Evolutionary conservation across 2,888 invertebrate genomes (phyloP), one percentile per base, ranked within the genome.

Genomic region (Drosophila vallismaia): DNA sequence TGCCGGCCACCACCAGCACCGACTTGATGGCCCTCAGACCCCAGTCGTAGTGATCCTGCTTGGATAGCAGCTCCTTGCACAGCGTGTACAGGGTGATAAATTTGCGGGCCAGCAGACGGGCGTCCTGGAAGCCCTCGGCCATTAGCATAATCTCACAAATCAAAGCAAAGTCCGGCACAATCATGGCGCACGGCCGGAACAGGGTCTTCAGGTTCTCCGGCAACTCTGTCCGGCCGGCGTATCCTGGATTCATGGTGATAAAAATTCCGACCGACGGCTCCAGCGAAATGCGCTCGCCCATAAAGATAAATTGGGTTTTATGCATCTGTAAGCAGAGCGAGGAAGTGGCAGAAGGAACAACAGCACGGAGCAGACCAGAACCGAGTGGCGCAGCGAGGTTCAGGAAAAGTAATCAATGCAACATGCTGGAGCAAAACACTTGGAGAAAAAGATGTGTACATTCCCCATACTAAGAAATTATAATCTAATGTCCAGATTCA

Each of bases 71-170:
- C 91, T 98, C 98, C 77, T 95, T 94, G 90, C 98, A 99, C 73
- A 99, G 92, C 5, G 96, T 97, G 91, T 98, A 98, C 14, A 98
- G 93, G 0, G 98, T 98, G 89, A 98, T 97, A 92, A 99, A 98
- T 92, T 99, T 99, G 74, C 98, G 94, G 14, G 98, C 98, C 74
- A 99, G 91, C 44, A 97, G 92, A 75, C 97, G 94, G 2, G 98
- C 98, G 67, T 98, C 98, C 90, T 97, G 95, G 91, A 98, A 98
- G 46, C 98, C 99, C 92, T 98, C 98, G 4, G 98, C 98, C 57
- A 98, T 97, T 92, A 99, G 94, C 97, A 98, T 98, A 92, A 98
- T 99, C 93, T 99, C 98, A 92, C 97, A 98, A 91, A 99, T 99
- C 89, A 99, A 92, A 88, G 97, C 98, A 92, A 98, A 98, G 92